A percentile compares a stretch with the other conserved stretches of the same genome.
Conservation (phyloP, 2,888 invertebrate genomes). For the Oscheius sp. region DNA sequence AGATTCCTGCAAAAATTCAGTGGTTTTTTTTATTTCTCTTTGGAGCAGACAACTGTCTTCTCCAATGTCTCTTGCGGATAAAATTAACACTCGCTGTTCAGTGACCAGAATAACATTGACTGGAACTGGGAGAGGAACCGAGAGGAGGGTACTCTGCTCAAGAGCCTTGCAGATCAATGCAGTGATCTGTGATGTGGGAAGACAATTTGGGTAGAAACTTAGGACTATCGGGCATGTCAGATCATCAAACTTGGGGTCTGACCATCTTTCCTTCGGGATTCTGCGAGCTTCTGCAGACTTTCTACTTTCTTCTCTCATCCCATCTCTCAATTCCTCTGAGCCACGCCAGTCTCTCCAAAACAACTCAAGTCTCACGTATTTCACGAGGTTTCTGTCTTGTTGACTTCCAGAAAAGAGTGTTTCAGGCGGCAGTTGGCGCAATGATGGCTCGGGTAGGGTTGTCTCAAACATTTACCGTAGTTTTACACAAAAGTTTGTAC, state of each 20-base stretch:
- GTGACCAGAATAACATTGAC: background rate
- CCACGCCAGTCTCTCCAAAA: background rate
- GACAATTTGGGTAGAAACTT: too few species aligned
- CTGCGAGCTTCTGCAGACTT: background rate
- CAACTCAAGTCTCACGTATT: background rate
- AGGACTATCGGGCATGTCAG: background rate
- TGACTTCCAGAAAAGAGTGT: background rate
- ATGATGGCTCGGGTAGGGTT: too few species aligned
- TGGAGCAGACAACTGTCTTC: background rate
- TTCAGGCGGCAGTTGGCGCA: too few species aligned
- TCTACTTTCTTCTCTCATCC: background rate
- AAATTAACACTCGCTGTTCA: background rate
- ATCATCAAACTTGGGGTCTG: too few species aligned
- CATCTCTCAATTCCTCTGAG: too few species aligned
- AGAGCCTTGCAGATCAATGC: too few species aligned
- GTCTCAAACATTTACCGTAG: too few species aligned
- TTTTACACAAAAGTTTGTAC: too few species aligned
- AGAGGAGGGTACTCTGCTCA: too few species aligned
- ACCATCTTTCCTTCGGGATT: too few species aligned
- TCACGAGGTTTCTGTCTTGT: background rate
- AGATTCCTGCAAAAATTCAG: constrained; percentile 57
- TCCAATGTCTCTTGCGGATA: background rate
- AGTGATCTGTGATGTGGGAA: too few species aligned
- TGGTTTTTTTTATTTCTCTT: background rate
- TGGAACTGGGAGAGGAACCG: too few species aligned